Base-by-base conservation (phyloP, 2,888 invertebrate genomes). In the Nysson spinosus region DNA sequence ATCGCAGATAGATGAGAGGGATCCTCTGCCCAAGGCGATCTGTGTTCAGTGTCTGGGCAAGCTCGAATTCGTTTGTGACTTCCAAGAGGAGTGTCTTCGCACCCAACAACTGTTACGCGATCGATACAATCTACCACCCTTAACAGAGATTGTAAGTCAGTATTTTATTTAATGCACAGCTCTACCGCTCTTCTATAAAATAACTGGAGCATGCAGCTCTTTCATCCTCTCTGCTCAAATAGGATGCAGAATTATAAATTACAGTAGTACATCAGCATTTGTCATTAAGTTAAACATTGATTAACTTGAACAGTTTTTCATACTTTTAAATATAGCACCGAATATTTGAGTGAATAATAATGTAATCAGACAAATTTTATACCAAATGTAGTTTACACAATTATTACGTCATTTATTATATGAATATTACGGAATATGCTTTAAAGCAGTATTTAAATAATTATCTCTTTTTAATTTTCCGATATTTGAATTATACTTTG, bases 11-110 rank as follows among this genome's bases (percentile, higher is more conserved):
- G 86, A 86, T 80, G 86, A 87, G 75, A 84, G 77, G 80, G 87
- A 87, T 83, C 83, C 83, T 81, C 83, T 87, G 70, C 86, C 87
- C 63, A 87, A 87, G 79, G 81, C 81, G 76, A 87, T 87, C 79
- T 87, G 87, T 78, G 85, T 87, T 77, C 86, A 87, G 62, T 87
- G 87, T 81, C 79, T 87, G 79, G 86, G 86, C 60, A 87, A 87
- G 79, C 85, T 87, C 61, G 87, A 87, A 83, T 87, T 87, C 77
- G 86, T 87, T 79, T 87, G 87, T 64, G 87, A 87, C 79, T 87
- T 87, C 71, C 87, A 87, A 85, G 87, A 87, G 78, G 86, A 87
- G 80, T 87, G 86, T 83, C 84, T 86, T 58, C 86, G 85, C 73
- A 87, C 86, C 72, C 87, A 87, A 80, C 81, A 85, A 74, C 76